These are phyloP conservation scores for Gavialis gangeticus DNA, from an alignment of 2,113 vertebrate genomes.

Conservation along the genomic window DNA sequence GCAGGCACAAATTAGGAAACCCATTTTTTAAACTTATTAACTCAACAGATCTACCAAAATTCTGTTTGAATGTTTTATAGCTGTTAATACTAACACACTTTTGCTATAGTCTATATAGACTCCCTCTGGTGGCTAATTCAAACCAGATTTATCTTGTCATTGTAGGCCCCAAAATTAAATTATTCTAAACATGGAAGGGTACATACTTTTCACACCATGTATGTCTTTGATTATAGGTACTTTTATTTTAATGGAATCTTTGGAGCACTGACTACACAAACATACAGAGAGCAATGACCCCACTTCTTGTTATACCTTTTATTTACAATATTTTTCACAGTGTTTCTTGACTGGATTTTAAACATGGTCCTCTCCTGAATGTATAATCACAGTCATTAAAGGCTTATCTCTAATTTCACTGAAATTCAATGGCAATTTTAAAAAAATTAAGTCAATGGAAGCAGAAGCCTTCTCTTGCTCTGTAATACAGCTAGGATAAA, in stretches of 20 bases:
- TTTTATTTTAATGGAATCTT: no score
- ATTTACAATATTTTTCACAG: no score
- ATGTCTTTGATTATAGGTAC: neutral
- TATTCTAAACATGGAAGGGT: neutral
- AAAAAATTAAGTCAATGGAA: neutral
- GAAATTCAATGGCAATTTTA: no score
- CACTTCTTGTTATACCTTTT: no score
- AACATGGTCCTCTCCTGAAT: no score
- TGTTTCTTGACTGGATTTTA: no score
- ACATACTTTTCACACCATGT: neutral
- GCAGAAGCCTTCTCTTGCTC: neutral
- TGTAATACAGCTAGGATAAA: neutral
- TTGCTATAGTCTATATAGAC: neutral
- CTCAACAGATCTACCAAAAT: neutral
- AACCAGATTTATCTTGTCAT: neutral
- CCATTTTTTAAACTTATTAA: neutral
- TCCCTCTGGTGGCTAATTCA: neutral
- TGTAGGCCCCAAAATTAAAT: neutral
- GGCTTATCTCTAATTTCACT: no score
- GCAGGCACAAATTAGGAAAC: neutral
- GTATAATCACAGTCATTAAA: no score
- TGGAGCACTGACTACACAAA: no score
- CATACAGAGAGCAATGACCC: no score
- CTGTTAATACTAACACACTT: neutral
- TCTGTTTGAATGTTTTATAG: neutral